Evolutionary conservation across 2,797 vertebrate genomes (phyloP), one percentile per base, ranked within the genome.

Genomic region (Acrocephalus scirpaceus): DNA sequence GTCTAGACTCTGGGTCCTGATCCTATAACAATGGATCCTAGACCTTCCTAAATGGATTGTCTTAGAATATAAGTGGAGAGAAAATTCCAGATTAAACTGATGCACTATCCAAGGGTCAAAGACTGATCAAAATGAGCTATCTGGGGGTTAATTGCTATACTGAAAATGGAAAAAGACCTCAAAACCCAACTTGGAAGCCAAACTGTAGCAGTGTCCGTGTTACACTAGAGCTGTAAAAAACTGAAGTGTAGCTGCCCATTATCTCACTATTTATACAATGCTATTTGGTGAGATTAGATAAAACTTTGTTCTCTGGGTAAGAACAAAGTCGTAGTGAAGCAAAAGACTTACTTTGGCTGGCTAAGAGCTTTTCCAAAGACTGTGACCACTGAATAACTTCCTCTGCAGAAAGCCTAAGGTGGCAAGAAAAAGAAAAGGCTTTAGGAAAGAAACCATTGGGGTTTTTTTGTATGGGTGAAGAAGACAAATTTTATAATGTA

Each of bases 351-450:
- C 98, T 97, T 93, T 95, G 97, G 51, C 96, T 98, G 74, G 97
- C 91, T 87, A 98, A 94, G 70, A 98, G 98, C 84, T 97, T 98
- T 96, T 98, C 98, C 92, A 98, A 88, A 88, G 98, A 98, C 45
- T 98, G 97, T 47, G 98, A 98, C 98, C 98, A 98, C 69, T 97
- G 97, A 23, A 90, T 92, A 51, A 98, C 97, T 91, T 98, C 98
- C 48, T 98, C 97, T 86, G 95, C 93, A 92, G 97, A 97, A 90
- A 97, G 96, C 90, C 98, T 98, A 62, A 47, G 44, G 36, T 36
- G 19, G 66, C 50, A 34, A 91, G 72, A 60, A 61, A 86, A 89
- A 60, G 7, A 36, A 38, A 84, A 65, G 6, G 40, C 13, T 79
- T 94, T 10, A 90, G 32, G 3, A 45, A 94, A 81, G 70, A 71